Evolutionary conservation across 2,888 invertebrate genomes (phyloP), one percentile per base, ranked within the genome.

Genomic region (Monochamus alternatus): DNA sequence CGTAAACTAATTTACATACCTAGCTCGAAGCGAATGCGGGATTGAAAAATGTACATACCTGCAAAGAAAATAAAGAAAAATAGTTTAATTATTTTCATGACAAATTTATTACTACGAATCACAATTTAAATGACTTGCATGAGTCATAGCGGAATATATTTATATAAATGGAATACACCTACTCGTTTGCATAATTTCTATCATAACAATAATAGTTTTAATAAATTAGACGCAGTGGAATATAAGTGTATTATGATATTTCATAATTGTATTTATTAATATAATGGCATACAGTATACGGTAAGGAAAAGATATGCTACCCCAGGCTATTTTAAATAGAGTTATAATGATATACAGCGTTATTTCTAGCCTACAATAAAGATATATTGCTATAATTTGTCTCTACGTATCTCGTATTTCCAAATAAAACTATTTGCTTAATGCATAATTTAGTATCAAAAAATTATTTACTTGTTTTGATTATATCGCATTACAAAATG

Each of bases 51-150:
- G 67, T 75, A 81, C 81, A 64, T 79, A 81, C 81, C 81, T 81
- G 81, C 63, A 80, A 79, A 78, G 75, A 75, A 79, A 78, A 65
- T 72, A 74, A 76, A 69, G 67, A 62, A 67, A 78, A 77, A 77
- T 78, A 75, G 76, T 81, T 79, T 74, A 75, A 75, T 77, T 76
- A 78, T 79, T 75, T 77, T 75, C 74, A 78, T 74, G 79, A 78
- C 78, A 79, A 80, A 79, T 81, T 79, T 81, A 81, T 81, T 81
- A 76, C 78, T 60, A 64, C 67, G 78, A 78, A 77, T 76, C 74
- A 73, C 75, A 73, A 80, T 80, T 77, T 79, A 75, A 73, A 77
- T 74, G 66, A 32, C 73, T 72, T 68, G 44, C 12, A 68, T 71
- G 79, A 79, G 72, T 77, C 80, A 80, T 55, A 63, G 70, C 64